A percentile compares a stretch with the other conserved stretches of the same genome.
Evolutionary conservation across 2,888 invertebrate genomes (phyloP).

Genomic region (Phyllotreta striolata): DNA sequence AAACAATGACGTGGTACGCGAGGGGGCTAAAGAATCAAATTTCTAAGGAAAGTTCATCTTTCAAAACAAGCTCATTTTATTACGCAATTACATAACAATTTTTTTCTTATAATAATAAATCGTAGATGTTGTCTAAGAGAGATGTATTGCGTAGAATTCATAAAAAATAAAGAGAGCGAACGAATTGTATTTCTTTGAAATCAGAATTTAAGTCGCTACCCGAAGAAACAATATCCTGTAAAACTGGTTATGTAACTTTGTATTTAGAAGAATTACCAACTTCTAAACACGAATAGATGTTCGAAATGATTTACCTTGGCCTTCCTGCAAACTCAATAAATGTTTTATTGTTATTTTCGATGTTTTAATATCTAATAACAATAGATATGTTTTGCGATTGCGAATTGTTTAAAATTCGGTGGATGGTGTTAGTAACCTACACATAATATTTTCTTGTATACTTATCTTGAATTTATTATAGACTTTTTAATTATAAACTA

Average conservation of each 20-base stretch:
- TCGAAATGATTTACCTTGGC: conserved; percentile 11
- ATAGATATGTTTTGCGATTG: no score
- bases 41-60: conserved; percentile 17
- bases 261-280: conserved; percentile 28
- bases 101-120: no score
- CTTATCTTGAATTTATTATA: neutral
- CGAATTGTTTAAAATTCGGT: no score
- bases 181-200: conserved; percentile 21
- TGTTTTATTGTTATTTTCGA: neutral
- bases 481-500: no score
- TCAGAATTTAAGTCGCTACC: conserved; percentile 22
- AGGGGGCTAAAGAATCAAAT: conserved; percentile 28
- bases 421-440: neutral
- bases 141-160: no score
- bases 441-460: neutral
- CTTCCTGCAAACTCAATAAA: neutral
- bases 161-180: neutral
- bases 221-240: conserved; percentile 28
- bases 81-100: no score
- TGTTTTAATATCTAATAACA: neutral
- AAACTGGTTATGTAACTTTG: conserved; percentile 31
- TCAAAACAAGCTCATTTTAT: neutral
- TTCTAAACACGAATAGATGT: conserved; percentile 21
- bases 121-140: no score
- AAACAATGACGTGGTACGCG: conserved; percentile 33